Base-by-base conservation (phyloP, 2,797 vertebrate species). In the Dendrocincla fuliginosa region DNA sequence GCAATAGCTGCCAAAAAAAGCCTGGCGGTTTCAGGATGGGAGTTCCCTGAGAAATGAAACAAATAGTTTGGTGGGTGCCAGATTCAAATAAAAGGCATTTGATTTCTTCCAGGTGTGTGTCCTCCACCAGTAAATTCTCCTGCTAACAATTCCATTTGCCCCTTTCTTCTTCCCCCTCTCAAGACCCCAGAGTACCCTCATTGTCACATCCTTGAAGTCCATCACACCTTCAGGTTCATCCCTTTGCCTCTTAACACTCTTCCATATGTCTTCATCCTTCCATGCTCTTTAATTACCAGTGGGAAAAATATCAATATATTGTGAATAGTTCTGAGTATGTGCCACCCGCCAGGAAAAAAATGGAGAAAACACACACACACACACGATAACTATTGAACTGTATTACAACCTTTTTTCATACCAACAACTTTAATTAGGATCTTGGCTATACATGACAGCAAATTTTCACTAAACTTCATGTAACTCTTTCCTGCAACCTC, bases 1-100 rank as follows among this genome's bases (percentile, higher is more conserved):
- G 28, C 30, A 78, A 46, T 16, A 78, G 32, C 59, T 84, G 79
- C 68, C 82, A 91, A 90, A 87, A 87, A 91, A 90, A 32, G 55
- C 73, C 89, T 65, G 37, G 52, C 92, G 70, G 59, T 73, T 71
- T 89, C 65, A 65, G 61, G 47, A 75, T 56, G 25, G 73, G 52
- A 90, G 79, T 59, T 88, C 67, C 82, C 55, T 32, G 12, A 95
- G 50, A 94, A 93, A 84, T 73, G 5, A 88, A 93, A 89, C 70
- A 86, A 78, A 93, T 25, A 55, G 14, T 10, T 47, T 89, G 25
- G 33, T 78, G 61, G n/a, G 42, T 88, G 76, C 85, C 85, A 95
- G 55, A 86, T 7, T 75, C 24, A 86, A 95, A 93, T 69, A 60
- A 89, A 89, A 0, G 4, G 39, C 61, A 71, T 79, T 57, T 87